Base-by-base conservation (phyloP, 35 echinoderm and acorn worm genomes). In the Eucidaris tribuloides region DNA sequence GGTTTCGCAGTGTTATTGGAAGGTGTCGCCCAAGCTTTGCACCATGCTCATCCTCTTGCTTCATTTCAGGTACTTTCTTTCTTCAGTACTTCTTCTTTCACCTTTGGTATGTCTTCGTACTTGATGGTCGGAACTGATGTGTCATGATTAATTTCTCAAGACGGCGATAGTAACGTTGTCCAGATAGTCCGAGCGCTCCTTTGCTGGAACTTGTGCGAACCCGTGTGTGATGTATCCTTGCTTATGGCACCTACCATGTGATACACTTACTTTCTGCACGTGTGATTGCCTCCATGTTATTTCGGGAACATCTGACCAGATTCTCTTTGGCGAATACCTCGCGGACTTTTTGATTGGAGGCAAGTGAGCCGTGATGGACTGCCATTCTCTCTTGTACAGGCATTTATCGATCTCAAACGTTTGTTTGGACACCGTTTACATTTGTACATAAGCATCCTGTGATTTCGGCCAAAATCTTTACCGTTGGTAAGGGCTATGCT, bases 151-250 rank as follows among this genome's bases (percentile, higher is more conserved):
- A 62, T 25, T 55, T 88, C 27, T 88, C 58, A 46, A 88, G 78
- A n/a, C 85, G 85, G 31, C 59, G n/a, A 25, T 80, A 80, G 39
- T 88, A 88, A 18, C 78, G 61, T 17, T 38, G 42, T 81, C 78
- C 7, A 56, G 59, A 33, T 88, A 62, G 13, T 60, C 77, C 36
- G 55, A 59, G 7, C 82, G 48, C 59, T 94, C 87, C 7, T 61
- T 71, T 22, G 70, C 82, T 39, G 92, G 87, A 25, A 93, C 90
- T 19, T 87, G 89, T 5, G 63, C 81, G 35, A 97, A 56, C 0
- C 83, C 94, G 83, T 97, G 81, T 58, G 68, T 76, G 28, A 97
- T 97, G 58, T 97, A 97, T 2, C 87, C 19, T 60, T 59, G 55
- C 94, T 86, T 4, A 97, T 89, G 22, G 56, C 84, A 42, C 79